Base-by-base conservation (phyloP, 2,888 invertebrate genomes). In the Limenitis camilla region DNA sequence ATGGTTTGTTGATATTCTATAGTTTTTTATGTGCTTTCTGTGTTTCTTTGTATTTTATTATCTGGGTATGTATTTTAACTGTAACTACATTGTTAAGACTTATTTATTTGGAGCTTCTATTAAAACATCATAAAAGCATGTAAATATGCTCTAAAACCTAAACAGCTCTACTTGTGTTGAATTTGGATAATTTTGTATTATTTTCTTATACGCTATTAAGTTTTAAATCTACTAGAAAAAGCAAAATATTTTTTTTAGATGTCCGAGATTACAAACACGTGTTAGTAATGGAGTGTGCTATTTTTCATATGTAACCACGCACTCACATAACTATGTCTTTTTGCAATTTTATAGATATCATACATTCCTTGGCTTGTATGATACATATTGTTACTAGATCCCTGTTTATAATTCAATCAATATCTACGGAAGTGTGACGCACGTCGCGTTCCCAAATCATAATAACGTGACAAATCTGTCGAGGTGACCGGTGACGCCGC, bases 401-500 rank as follows among this genome's bases (percentile, higher is more conserved):
- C 29, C 40, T 46, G 49, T 56, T 59, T 53, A 55, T 54, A 55
- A 55, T 59, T 52, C 49, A 55, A 47, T 46, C 48, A 53, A 52
- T 56, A 56, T 43, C 49, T 56, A 46, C 55, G 60, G 49, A 53
- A 49, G 51, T 49, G 45, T 65, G 64, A 65, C 63, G 64, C 65
- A 61, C 58, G 52, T 40, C 50, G 40, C 56, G 55, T 56, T 52
- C 56, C 49, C 53, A 61, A 60, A 58, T 60, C 59, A 61, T 63
- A 63, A 57, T 61, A 47, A 59, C 60, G 65, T 61, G 69, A 68
- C 69, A 68, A 62, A 64, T 58, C 49, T 57, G 61, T 56, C 52
- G 49, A 46, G 58, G 58, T 68, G 68, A 68, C 68, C 44, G 58
- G 58, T 68, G 68, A 68, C 68, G 67, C 62, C 60, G 49, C 49